Conservation (phyloP, 2,888 invertebrate species). For the Andricus quercusramuli region DNA sequence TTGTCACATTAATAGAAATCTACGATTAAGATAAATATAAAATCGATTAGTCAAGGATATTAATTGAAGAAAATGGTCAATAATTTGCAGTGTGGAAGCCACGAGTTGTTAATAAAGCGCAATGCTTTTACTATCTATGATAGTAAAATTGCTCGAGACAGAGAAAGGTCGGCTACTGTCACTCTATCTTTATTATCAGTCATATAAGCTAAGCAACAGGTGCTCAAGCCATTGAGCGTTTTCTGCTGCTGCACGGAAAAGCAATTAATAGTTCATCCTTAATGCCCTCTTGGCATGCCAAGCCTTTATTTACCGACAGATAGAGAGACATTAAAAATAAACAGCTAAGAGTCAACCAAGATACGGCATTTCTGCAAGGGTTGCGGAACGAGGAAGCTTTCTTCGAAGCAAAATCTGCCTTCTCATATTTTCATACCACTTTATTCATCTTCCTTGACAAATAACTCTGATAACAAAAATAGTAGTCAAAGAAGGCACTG, state of each 20-base stretch:
- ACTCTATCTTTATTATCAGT: constrained; percentile 28
- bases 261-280: constrained; percentile 73
- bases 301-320: constrained; percentile 65
- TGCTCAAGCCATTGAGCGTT: constrained; percentile 54
- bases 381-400: constrained; percentile 57
- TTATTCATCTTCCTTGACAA: background rate
- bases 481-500: no score
- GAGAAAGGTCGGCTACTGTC: constrained; percentile 18
- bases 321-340: constrained; percentile 54
- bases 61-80: background rate
- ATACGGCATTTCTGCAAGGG: constrained; percentile 49
- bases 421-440: constrained; percentile 10
- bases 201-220: constrained; percentile 50
- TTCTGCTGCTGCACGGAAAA: constrained; percentile 65
- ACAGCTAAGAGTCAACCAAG: constrained; percentile 48
- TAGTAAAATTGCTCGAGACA: constrained; percentile 41
- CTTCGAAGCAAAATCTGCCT: constrained; percentile 3
- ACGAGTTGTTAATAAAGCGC: background rate
- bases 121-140: constrained; percentile 2
- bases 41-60: background rate
- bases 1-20: background rate
- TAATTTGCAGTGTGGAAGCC: constrained; percentile 1
- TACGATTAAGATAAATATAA: constrained; percentile 6
- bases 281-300: constrained; percentile 72
- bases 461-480: background rate